A percentile compares a stretch with the other conserved stretches of the same genome.
phyloP scores from a whole-genome alignment of 2,113 vertebrate species.

The Lota lota region DNA sequence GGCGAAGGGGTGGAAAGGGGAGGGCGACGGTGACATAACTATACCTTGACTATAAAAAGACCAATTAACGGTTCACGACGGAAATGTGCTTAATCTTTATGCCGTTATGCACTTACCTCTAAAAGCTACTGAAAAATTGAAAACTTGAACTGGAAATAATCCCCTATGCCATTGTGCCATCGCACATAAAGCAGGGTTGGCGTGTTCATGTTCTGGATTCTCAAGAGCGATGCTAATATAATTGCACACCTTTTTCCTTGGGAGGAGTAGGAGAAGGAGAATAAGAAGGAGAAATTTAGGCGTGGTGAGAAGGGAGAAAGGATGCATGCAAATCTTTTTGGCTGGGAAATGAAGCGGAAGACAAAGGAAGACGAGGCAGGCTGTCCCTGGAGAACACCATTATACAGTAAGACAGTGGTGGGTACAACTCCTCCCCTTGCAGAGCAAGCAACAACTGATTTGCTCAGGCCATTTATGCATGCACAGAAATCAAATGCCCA shows the following conservation, averaged over 20 bases:
- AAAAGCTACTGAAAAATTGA: conserved; percentile 22
- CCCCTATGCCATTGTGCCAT: conserved; percentile 36
- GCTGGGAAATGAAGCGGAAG: conserved; percentile 61
- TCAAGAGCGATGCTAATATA: conserved; percentile 48
- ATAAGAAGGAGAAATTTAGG: conserved; percentile 21
- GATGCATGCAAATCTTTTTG: conserved; percentile 59
- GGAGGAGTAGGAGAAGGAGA: conserved; percentile 24
- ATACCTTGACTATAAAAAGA: too few species aligned
- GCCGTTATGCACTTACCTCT: conserved; percentile 16
- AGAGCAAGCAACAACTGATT: conserved; percentile 30
- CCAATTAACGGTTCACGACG: background rate
- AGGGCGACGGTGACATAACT: too few species aligned
- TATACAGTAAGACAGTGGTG: conserved; percentile 38
- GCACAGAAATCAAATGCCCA: background rate
- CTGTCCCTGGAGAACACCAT: conserved; percentile 53
- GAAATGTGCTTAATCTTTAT: background rate
- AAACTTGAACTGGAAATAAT: conserved; percentile 12
- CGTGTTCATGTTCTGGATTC: conserved; percentile 34
- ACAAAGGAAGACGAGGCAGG: conserved; percentile 66
- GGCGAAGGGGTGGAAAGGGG: too few species aligned
- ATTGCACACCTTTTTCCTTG: conserved; percentile 44
- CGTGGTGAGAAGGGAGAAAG: conserved; percentile 27
- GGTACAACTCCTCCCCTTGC: conserved; percentile 19
- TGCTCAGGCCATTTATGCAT: conserved; percentile 19
- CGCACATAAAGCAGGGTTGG: conserved; percentile 24